Evolutionary conservation across 2,888 invertebrate genomes (phyloP).

Genomic region (Timandra comae): DNA sequence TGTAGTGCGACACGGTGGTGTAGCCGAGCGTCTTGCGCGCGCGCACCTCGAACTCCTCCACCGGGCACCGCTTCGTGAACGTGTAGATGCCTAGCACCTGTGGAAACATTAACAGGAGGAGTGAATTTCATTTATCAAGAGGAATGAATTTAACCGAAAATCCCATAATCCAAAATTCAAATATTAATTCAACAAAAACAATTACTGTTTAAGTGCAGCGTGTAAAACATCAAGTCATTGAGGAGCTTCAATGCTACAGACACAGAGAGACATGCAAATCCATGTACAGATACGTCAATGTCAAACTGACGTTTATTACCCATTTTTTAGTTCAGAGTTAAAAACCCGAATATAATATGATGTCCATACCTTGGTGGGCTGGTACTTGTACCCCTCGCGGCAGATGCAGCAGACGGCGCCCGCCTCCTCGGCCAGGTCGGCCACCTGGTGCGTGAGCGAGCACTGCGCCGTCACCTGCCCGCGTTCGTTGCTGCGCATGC

Average conservation of each 20-base stretch:
- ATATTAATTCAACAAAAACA: too few relatives aligned
- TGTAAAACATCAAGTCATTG: too few relatives aligned
- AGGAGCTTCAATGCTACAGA: too few relatives aligned
- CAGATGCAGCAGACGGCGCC: conserved; percentile 98
- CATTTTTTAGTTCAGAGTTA: too few relatives aligned
- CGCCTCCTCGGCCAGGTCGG: conserved; percentile 96
- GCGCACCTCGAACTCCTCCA: conserved; percentile 95
- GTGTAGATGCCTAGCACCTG: conserved; percentile 96
- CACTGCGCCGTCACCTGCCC: conserved; percentile 97
- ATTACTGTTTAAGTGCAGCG: too few relatives aligned
- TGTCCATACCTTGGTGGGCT: conserved; percentile 84
- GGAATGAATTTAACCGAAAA: too few relatives aligned
- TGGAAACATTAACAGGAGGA: neutral
- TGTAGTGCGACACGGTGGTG: conserved; percentile 98
- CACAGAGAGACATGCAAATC: too few relatives aligned
- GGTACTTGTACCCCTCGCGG: conserved; percentile 97
- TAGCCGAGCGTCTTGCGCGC: conserved; percentile 92
- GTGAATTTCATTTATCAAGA: too few relatives aligned
- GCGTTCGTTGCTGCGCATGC: conserved; percentile 97
- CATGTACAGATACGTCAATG: too few relatives aligned
- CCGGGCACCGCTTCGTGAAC: conserved; percentile 94
- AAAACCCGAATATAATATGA: too few relatives aligned
- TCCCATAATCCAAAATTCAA: too few relatives aligned
- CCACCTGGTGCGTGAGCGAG: conserved; percentile 93
- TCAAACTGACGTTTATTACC: too few relatives aligned